A percentile compares a stretch with the other conserved stretches of the same genome.
Evolutionary conservation across 2,113 vertebrate genomes (phyloP).

Genomic region (Aleadryas rufinucha): DNA sequence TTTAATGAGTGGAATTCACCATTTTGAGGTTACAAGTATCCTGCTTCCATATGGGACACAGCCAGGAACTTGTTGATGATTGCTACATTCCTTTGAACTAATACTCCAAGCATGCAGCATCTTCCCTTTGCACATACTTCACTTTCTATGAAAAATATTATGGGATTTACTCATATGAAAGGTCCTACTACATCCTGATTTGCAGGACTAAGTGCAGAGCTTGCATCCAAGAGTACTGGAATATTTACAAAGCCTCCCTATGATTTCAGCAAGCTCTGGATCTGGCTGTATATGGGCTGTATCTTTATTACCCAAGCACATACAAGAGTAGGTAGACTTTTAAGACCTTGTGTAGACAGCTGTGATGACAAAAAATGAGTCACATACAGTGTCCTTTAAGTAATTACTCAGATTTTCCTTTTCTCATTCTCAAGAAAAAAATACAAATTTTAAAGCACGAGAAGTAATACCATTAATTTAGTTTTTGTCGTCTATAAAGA

Average conservation of each 20-base stretch:
- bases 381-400: background rate
- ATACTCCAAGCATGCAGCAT: background rate
- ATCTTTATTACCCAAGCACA: background rate
- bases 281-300: background rate
- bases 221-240: background rate
- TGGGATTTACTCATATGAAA: background rate
- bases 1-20: background rate
- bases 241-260: background rate
- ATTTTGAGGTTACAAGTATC: background rate
- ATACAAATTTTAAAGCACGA: background rate
- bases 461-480: background rate
- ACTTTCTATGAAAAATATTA: background rate
- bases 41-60: background rate
- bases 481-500: background rate
- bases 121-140: background rate
- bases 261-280: background rate
- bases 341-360: slow-evolving; percentile 8
- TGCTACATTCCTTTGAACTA: background rate
- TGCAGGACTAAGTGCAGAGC: background rate
- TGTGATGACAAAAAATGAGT: slow-evolving; percentile 32
- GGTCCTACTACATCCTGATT: background rate
- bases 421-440: background rate
- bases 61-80: background rate
- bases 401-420: background rate
- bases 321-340: background rate